Evolutionary conservation across 2,797 vertebrate species (phyloP), one percentile per base, ranked within the genome.

Genomic region (Pelodytes ibericus): DNA sequence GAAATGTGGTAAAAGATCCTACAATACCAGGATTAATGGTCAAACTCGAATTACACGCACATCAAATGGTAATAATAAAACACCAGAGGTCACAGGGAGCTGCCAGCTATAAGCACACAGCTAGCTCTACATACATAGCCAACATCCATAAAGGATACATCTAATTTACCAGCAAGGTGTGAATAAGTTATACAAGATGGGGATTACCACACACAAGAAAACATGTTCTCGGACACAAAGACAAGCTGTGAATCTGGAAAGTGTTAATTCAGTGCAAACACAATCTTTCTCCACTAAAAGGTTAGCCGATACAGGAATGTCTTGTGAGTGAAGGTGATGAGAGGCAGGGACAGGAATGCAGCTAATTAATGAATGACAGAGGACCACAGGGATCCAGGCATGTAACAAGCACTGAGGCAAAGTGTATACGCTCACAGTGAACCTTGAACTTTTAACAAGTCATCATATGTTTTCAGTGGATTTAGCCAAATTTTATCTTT

Each of bases 271-370:
- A 22, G 30, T 36, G 60, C 31, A 36, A 62, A 62, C 58, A 60
- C 20, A 27, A 62, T 22, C 31, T 33, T 62, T 62, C 60, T 11
- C 22, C 60, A 62, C 60, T 39, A 20, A 62, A 22, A 62, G 31
- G 60, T 36, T 39, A 39, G 29, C 25, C 22, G 58, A 31, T 16
- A 16, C 27, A 58, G 58, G 58, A 60, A 60, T n/a, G 26, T n/a
- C 27, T 31, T 60, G 16, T 18, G 27, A 60, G 58, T 31, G 26
- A 31, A 62, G 60, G 31, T 39, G 60, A 62, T 62, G 60, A 62
- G 60, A 39, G 6, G 49, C 49, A n/a, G 11, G 60, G 11, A 39
- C 30, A 20, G n/a, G 31, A 62, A 62, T 36, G 20, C 20, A 62
- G 13, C 16, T 36, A 31, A 61, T 31, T 61, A 62, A 62, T 33